A percentile compares a stretch with the other conserved stretches of the same genome.
phyloP scores from a whole-genome alignment of 2,797 vertebrate species.

The Coendou prehensilis region DNA sequence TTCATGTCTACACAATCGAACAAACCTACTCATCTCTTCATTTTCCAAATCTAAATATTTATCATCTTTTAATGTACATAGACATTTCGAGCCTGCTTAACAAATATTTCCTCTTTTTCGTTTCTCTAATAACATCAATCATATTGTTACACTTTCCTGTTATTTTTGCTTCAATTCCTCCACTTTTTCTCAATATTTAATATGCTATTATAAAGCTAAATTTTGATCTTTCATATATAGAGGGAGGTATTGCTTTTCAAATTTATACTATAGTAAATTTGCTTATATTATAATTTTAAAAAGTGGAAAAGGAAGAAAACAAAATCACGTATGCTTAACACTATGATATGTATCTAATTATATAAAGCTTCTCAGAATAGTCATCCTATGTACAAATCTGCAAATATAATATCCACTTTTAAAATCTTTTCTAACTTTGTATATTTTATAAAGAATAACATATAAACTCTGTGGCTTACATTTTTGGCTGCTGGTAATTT shows the following conservation, averaged over 20 bases:
- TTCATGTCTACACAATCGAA: conserved; percentile 12
- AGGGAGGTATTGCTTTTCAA: background rate
- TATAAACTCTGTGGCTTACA: background rate
- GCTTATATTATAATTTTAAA: background rate
- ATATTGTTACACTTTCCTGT: background rate
- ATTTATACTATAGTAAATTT: background rate
- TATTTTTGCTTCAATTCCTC: background rate
- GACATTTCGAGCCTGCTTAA: background rate
- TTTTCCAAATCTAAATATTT: conserved; percentile 61
- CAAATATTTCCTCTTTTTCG: conserved; percentile 21
- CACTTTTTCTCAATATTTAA: conserved; percentile 46
- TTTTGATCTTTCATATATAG: background rate
- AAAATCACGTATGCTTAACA: background rate
- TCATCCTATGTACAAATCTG: background rate
- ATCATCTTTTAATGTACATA: conserved; percentile 17
- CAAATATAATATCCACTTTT: background rate
- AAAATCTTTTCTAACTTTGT: background rate
- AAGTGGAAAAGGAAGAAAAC: background rate
- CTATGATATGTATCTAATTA: background rate
- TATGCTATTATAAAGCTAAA: conserved; percentile 1
- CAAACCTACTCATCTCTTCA: conserved; percentile 11
- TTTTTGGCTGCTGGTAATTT: background rate
- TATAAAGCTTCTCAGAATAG: background rate
- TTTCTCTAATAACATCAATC: conserved; percentile 58
- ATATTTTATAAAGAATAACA: conserved; percentile 8